These are phyloP conservation scores for Triplophysa rosa DNA, from an alignment of 2,113 vertebrate genomes.

Conservation along the genomic window DNA sequence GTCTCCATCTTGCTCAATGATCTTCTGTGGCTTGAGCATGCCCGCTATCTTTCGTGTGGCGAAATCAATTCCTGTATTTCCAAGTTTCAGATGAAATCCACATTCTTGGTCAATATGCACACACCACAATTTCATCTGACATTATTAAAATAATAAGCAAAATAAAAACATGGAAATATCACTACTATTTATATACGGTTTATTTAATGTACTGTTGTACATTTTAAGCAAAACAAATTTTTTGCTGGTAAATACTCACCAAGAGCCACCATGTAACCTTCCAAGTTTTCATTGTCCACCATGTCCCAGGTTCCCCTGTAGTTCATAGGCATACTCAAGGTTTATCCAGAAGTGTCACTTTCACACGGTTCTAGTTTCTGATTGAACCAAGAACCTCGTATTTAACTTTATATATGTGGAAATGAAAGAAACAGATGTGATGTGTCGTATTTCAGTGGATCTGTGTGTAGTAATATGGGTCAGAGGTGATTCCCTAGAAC, in stretches of 20 bases:
- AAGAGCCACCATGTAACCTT: slow-evolving; percentile 82
- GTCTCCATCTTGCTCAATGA: slow-evolving; percentile 83
- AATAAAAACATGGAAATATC: no score
- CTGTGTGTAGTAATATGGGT: slow-evolving; percentile 60
- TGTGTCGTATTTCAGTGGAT: slow-evolving; percentile 32
- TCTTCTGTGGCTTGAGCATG: slow-evolving; percentile 86
- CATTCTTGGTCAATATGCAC: neutral
- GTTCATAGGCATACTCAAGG: slow-evolving; percentile 74
- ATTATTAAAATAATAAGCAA: no score
- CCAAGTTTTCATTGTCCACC: slow-evolving; percentile 81
- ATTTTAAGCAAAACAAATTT: no score
- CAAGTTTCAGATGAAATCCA: neutral
- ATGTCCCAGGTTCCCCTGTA: slow-evolving; percentile 86
- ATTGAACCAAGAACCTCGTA: neutral
- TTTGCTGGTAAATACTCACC: slow-evolving; percentile 69
- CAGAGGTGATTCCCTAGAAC: slow-evolving; percentile 57
- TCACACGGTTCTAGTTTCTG: neutral
- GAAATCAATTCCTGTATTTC: slow-evolving; percentile 81
- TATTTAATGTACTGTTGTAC: no score
- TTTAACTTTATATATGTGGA: slow-evolving; percentile 19
- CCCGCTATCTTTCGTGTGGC: slow-evolving; percentile 84
- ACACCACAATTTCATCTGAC: no score
- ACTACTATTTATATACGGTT: no score
- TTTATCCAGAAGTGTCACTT: neutral
- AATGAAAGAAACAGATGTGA: slow-evolving; percentile 26